Percentiles rank a stretch among this genome's conserved stretches.
These are phyloP conservation scores for Miichthys miiuy DNA, from an alignment of 2,797 vertebrate genomes.

Conservation along the genomic window DNA sequence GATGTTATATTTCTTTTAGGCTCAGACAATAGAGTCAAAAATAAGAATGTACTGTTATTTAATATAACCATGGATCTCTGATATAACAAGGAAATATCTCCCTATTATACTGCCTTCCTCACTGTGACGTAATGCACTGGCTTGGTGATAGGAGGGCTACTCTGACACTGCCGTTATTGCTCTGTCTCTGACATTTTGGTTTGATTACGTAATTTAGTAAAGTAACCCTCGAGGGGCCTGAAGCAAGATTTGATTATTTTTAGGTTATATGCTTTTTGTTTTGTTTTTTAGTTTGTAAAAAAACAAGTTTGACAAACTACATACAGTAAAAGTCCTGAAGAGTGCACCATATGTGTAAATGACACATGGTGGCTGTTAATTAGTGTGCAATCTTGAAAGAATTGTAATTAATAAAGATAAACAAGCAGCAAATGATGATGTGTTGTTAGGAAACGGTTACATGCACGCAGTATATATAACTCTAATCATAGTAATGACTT, in stretches of 20 bases:
- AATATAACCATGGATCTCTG: background rate
- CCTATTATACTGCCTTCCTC: background rate
- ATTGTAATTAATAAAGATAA: background rate
- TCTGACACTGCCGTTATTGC: background rate
- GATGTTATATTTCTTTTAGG: background rate
- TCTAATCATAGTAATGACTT: background rate
- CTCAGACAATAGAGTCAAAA: conserved; percentile 5
- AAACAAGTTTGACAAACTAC: background rate
- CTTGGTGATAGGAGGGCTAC: background rate
- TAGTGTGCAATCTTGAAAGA: background rate
- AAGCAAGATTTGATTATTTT: too few relatives aligned
- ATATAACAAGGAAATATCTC: conserved; percentile 12
- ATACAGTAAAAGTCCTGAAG: background rate
- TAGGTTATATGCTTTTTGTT: background rate
- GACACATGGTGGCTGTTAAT: background rate
- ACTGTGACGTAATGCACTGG: background rate
- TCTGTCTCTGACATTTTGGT: background rate
- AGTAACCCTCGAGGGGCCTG: background rate
- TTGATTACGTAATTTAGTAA: background rate
- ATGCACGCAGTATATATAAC: background rate
- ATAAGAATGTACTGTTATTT: background rate
- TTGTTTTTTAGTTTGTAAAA: background rate
- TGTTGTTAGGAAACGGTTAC: background rate
- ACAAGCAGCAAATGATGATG: background rate
- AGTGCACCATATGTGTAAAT: background rate